A percentile compares a stretch with the other conserved stretches of the same genome.
Conservation (phyloP, 1,140 invertebrate species). For the Drosophila pseudoananassae region DNA sequence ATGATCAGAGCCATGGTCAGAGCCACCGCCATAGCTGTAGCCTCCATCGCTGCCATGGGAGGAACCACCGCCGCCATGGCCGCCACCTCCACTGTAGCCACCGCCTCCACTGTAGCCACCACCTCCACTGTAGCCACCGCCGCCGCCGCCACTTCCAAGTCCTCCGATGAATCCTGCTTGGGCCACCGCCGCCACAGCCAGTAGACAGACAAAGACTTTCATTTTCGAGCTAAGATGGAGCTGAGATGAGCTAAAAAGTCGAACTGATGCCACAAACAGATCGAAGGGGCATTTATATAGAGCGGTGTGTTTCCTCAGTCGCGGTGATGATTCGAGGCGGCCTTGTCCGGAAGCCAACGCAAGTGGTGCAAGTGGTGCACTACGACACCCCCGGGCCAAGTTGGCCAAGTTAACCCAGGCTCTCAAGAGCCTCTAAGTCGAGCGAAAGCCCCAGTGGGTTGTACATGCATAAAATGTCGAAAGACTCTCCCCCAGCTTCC, state of each 20-base stretch:
- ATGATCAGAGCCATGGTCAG: slow-evolving; percentile 42
- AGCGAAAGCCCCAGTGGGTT: slow-evolving; percentile 31
- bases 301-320: slow-evolving; percentile 7
- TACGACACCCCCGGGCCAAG: slow-evolving; percentile 39
- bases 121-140: not conserved
- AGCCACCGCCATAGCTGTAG: slow-evolving; percentile 46
- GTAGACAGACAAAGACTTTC: slow-evolving; percentile 68
- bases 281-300: slow-evolving; percentile 63
- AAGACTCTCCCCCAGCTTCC: slow-evolving; percentile 32
- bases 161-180: slow-evolving; percentile 67
- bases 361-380: slow-evolving; percentile 28
- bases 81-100: slow-evolving; percentile 18
- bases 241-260: slow-evolving; percentile 51
- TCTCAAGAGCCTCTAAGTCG: slow-evolving; percentile 27
- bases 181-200: slow-evolving; percentile 52
- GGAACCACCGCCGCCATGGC: slow-evolving; percentile 20
- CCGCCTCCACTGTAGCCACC: slow-evolving; percentile 40
- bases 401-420: slow-evolving; percentile 40
- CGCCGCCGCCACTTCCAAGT: slow-evolving; percentile 18
- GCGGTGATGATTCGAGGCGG: slow-evolving; percentile 3
- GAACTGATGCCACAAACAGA: slow-evolving; percentile 65
- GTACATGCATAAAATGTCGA: slow-evolving; percentile 18
- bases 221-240: slow-evolving; percentile 52
- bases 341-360: slow-evolving; percentile 49
- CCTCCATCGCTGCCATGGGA: slow-evolving; percentile 28